Evolutionary conservation across 1,140 invertebrate genomes (phyloP).

Genomic region (Panagrolaimus sp.): DNA sequence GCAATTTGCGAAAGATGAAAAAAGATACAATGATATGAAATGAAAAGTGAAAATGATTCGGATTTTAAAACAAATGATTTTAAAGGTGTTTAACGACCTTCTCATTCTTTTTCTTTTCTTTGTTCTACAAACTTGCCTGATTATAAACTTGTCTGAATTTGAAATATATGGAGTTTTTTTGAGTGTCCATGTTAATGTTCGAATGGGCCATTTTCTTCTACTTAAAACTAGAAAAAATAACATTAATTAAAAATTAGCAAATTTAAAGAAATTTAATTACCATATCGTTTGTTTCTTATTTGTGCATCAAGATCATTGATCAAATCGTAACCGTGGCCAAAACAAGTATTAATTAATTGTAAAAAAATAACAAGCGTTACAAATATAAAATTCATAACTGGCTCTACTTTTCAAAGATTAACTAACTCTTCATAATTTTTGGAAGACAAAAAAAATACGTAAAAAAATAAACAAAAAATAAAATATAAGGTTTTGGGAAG

Average conservation of each 20-base stretch:
- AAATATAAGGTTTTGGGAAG: no score
- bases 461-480: no score
- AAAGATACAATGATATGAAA: background rate
- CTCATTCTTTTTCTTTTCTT: no score
- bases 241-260: background rate
- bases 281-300: constrained; percentile 12
- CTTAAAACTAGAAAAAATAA: constrained; percentile 32
- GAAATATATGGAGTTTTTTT: constrained; percentile 27
- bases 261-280: constrained; percentile 15
- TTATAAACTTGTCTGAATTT: constrained; percentile 36
- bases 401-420: no score
- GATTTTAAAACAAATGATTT: constrained; percentile 9
- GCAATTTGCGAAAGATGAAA: constrained; percentile 4
- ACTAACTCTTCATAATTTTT: no score
- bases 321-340: no score
- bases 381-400: no score
- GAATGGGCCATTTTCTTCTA: constrained; percentile 32
- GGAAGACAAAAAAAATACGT: no score
- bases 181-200: constrained; percentile 33
- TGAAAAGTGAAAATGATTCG: background rate
- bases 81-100: no score
- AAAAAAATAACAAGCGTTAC: no score
- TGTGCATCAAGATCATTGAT: no score
- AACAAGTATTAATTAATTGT: no score
- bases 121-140: constrained; percentile 32